Conservation (phyloP, 2,113 vertebrate genomes). For the Takifugu bimaculatus region DNA sequence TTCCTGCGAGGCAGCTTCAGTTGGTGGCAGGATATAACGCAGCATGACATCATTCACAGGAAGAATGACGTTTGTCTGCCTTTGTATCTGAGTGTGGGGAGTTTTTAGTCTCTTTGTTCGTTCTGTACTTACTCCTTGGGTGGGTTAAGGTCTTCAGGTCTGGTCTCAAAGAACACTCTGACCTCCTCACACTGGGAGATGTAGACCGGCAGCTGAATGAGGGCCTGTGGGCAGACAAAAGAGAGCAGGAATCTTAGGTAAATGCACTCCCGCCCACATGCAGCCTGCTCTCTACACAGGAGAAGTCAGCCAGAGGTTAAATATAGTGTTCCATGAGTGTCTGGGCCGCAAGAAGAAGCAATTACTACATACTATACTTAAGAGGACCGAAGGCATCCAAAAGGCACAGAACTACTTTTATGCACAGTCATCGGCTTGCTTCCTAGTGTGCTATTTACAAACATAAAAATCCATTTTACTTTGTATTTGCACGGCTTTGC, state of each 20-base stretch:
- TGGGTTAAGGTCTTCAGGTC: conserved; percentile 91
- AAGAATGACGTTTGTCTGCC: conserved; percentile 11
- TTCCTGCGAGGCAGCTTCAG: conserved; percentile 18
- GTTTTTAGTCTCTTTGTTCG: too few relatives aligned
- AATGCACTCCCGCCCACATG: conserved; percentile 1
- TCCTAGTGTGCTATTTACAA: too few relatives aligned
- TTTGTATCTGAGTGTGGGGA: neutral
- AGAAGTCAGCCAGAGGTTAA: conserved; percentile 1
- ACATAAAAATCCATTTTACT: too few relatives aligned
- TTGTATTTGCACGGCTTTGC: too few relatives aligned
- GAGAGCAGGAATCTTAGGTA: conserved; percentile 1
- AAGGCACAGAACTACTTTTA: too few relatives aligned
- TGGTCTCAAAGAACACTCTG: conserved; percentile 93
- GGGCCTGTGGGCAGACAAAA: conserved; percentile 75
- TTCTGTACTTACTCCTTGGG: conserved; percentile 84
- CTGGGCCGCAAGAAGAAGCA: neutral
- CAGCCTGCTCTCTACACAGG: too few relatives aligned
- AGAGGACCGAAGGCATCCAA: too few relatives aligned
- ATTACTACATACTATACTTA: neutral
- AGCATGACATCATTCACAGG: conserved; percentile 17
- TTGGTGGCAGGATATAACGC: conserved; percentile 14
- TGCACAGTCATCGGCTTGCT: too few relatives aligned
- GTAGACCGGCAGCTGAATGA: conserved; percentile 94
- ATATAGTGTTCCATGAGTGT: neutral
- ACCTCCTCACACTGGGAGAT: conserved; percentile 98